Evolutionary conservation across 2,888 invertebrate species (phyloP).

Genomic region (Latrodectus hesperus): DNA sequence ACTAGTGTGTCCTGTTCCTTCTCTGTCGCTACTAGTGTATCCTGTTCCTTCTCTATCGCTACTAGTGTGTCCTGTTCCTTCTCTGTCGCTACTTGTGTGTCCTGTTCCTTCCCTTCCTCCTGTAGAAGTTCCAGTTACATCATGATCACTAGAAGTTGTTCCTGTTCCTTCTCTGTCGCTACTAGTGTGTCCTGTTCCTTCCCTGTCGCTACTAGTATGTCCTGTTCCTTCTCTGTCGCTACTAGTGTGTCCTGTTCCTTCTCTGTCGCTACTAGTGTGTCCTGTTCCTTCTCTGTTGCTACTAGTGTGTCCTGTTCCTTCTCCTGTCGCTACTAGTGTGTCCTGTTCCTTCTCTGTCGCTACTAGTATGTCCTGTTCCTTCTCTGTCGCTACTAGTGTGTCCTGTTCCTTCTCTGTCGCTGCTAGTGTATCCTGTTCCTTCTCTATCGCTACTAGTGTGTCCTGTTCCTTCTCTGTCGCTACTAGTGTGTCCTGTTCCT

Average conservation of each 20-base stretch:
- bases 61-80: background rate
- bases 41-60: background rate
- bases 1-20: background rate
- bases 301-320: constrained; percentile 18
- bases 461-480: background rate
- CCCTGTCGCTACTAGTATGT: background rate
- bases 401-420: background rate
- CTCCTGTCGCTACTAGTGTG: background rate
- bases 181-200: background rate
- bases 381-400: background rate
- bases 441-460: background rate
- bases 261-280: background rate
- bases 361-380: background rate
- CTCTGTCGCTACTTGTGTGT: background rate
- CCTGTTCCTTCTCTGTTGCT: background rate
- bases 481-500: background rate
- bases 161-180: background rate
- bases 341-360: background rate
- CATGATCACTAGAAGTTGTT: background rate
- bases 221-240: background rate
- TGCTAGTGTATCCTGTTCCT: background rate
- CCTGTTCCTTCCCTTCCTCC: background rate
- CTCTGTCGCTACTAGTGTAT: background rate
- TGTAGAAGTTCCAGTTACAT: background rate
- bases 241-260: background rate